phyloP scores from a whole-genome alignment of 2,797 vertebrate species.

The Artibeus jamaicensis region DNA sequence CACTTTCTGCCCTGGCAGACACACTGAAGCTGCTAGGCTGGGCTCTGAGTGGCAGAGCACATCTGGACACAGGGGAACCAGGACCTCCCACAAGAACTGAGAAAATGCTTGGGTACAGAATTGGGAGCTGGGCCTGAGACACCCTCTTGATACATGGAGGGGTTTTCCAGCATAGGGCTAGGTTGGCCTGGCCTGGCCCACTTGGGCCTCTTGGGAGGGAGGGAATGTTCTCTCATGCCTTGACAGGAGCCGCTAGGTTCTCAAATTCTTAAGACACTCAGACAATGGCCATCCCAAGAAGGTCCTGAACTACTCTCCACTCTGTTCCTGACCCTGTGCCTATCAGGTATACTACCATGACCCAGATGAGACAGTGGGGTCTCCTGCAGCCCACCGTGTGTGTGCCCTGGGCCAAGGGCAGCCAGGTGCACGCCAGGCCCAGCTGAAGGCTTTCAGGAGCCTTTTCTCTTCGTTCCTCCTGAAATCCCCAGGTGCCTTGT shows the following conservation, averaged over 20 bases:
- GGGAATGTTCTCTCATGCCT: not conserved
- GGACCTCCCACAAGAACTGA: not conserved
- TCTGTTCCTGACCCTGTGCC: not conserved
- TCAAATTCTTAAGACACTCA: not conserved
- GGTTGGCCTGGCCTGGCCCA: not conserved
- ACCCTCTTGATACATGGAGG: not conserved
- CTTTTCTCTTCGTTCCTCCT: no score
- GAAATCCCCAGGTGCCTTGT: not conserved
- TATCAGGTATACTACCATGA: accelerated
- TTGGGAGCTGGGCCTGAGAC: not conserved
- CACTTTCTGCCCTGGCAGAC: not conserved
- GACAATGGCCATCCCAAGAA: not conserved
- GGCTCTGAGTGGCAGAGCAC: not conserved
- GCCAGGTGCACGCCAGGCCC: not conserved
- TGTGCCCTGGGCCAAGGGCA: no score
- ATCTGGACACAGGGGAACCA: not conserved
- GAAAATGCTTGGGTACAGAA: not conserved
- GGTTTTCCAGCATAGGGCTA: not conserved
- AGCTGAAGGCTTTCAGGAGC: not conserved
- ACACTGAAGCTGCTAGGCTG: not conserved
- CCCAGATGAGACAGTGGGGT: not conserved
- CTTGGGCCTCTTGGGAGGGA: not conserved
- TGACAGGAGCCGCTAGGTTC: not conserved
- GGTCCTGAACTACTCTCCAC: not conserved
- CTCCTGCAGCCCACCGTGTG: not conserved